Evolutionary conservation across 2,888 invertebrate species (phyloP).

Genomic region (Zaprionus obscuricornis): DNA sequence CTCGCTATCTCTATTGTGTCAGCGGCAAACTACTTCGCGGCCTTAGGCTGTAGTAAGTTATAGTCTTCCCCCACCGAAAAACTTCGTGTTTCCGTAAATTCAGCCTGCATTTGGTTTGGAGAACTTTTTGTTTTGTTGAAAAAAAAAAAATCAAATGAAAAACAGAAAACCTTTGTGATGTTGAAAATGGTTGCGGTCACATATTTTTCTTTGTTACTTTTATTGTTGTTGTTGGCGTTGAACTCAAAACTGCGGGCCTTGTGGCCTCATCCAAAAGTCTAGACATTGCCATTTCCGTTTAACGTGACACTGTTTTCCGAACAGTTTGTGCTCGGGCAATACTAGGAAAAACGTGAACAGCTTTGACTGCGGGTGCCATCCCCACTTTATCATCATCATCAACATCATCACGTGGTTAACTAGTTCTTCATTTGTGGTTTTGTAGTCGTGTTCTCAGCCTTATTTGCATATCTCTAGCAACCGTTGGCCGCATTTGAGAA

Average conservation of each 20-base stretch:
- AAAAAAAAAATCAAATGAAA: conserved; percentile 26
- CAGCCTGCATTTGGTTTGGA: conserved; percentile 23
- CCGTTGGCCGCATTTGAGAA: conserved; percentile 2
- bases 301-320: conserved; percentile 62
- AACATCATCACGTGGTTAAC: conserved; percentile 10
- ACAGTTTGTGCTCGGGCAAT: conserved; percentile 17
- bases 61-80: too few relatives aligned
- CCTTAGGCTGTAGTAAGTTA: too few relatives aligned
- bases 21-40: too few relatives aligned
- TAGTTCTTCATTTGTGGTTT: conserved; percentile 18
- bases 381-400: conserved; percentile 23
- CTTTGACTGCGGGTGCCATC: conserved; percentile 12
- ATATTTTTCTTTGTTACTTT: conserved; percentile 20
- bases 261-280: conserved; percentile 56
- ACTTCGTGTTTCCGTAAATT: too few relatives aligned
- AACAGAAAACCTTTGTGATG: conserved; percentile 55
- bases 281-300: conserved; percentile 75
- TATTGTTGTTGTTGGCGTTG: conserved; percentile 4
- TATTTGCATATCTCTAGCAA: conserved; percentile 55
- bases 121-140: too few relatives aligned
- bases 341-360: conserved; percentile 8
- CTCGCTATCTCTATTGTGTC: too few relatives aligned
- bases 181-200: conserved; percentile 62
- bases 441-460: conserved; percentile 10
- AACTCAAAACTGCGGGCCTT: conserved; percentile 19